Evolutionary conservation across 2,888 invertebrate species (phyloP), one percentile per base, ranked within the genome.

Genomic region (Dysmachus trigonus): DNA sequence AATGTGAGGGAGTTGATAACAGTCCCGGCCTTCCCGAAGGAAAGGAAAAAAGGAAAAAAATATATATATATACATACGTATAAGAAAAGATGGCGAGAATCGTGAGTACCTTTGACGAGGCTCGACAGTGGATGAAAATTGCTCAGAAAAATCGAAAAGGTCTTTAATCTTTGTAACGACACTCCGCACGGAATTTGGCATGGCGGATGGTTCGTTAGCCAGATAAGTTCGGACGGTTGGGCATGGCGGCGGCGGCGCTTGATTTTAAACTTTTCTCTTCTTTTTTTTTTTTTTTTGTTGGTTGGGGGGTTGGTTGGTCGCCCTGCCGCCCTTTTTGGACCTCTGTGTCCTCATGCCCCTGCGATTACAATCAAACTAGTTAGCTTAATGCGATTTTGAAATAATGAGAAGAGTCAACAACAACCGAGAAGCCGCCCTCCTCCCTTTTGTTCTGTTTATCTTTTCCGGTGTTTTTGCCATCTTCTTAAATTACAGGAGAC

Each of bases 361-460:
- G 79, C 85, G 87, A 87, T 87, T 87, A 87, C 87, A 86, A 87
- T 87, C 87, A 86, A 87, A 87, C 86, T 87, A 87, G 87, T 87
- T 87, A 87, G 87, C 86, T 86, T 87, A 87, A 87, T 87, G 87
- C 86, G 87, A 87, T 87, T 87, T 85, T 83, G 79, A 86, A 87
- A 87, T 87, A 87, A 87, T 86, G 81, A 87, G 86, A 87, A 86
- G 85, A 87, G 86, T 87, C 87, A 86, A 87, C 85, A 87, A 86
- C 87, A 86, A 87, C 85, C 86, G 30, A 71, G 53, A 86, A 81
- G 62, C 22, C 82, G 31, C 76, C 86, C 82, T 47, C 76, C 86
- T 77, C 27, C 83, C 85, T 83, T 87, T 87, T 86, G 85, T 86
- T 86, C 82, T 87, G 86, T 87, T 87, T 87, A 86, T 86, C 86